Evolutionary conservation across 2,113 vertebrate genomes (phyloP).

Genomic region (Baryphthengus martii): DNA sequence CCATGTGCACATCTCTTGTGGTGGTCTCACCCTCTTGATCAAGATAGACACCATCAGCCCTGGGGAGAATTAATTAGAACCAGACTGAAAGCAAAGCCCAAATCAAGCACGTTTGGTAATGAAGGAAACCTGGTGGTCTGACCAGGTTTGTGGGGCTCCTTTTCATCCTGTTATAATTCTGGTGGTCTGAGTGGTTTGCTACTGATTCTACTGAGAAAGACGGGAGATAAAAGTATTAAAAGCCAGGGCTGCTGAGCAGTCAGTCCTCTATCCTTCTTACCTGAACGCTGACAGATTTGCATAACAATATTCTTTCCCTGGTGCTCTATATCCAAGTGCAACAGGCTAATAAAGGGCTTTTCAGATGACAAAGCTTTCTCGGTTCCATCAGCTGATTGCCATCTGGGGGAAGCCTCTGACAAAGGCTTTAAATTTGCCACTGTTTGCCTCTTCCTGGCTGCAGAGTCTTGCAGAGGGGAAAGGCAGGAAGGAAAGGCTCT

Average conservation of each 20-base stretch:
- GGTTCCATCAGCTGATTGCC: slow-evolving; percentile 45
- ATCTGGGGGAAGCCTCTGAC: slow-evolving; percentile 42
- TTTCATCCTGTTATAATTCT: background rate
- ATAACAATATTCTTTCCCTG: background rate
- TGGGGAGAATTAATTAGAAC: background rate
- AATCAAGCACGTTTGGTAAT: background rate
- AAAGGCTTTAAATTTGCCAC: slow-evolving; percentile 61
- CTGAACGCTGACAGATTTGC: background rate
- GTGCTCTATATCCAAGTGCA: background rate
- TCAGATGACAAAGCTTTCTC: background rate
- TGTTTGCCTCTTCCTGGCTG: slow-evolving; percentile 16
- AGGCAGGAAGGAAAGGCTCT: slow-evolving; percentile 2
- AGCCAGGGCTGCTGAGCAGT: background rate
- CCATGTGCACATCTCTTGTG: rapidly evolving
- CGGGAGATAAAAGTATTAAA: background rate
- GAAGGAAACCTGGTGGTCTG: background rate
- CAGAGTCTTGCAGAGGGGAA: too few species aligned
- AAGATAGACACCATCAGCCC: background rate
- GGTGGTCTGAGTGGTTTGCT: background rate
- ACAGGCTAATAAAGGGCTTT: slow-evolving; percentile 1
- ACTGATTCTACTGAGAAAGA: background rate
- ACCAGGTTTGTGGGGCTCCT: background rate
- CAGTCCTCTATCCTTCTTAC: background rate
- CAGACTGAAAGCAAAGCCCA: background rate
- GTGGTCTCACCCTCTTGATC: background rate